Percentiles rank a stretch among this genome's conserved stretches.
These are phyloP conservation scores for Drosophila truncata DNA, from an alignment of 1,140 invertebrate species.

Conservation along the genomic window DNA sequence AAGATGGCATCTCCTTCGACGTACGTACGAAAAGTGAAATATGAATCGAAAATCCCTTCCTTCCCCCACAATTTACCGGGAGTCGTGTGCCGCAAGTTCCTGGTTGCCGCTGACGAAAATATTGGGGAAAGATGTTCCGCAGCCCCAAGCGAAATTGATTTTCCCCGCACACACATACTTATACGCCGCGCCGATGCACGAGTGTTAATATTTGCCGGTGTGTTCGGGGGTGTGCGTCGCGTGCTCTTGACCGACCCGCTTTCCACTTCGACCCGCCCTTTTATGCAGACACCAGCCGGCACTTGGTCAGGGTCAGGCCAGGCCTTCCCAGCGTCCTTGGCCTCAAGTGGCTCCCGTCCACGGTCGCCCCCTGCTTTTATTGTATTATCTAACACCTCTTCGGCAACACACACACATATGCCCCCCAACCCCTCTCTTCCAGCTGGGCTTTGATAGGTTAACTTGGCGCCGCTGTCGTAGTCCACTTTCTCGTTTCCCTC, in stretches of 20 bases:
- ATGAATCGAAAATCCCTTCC: slow-evolving; percentile 12
- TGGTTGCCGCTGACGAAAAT: slow-evolving; percentile 5
- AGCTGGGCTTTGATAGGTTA: slow-evolving; percentile 46
- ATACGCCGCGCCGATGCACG: background rate
- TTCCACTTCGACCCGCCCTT: slow-evolving; percentile 11
- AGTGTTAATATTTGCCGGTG: slow-evolving; percentile 12
- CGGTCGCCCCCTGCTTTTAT: slow-evolving; percentile 1
- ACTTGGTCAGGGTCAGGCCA: slow-evolving; percentile 46
- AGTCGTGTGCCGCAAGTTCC: slow-evolving; percentile 1
- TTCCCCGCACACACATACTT: slow-evolving; percentile 37
- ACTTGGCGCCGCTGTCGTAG: background rate
- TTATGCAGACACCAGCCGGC: slow-evolving; percentile 15
- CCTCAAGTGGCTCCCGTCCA: slow-evolving; percentile 27
- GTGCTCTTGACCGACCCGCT: slow-evolving; percentile 54
- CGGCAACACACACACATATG: background rate
- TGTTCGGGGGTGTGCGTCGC: slow-evolving; percentile 35
- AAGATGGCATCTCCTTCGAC: slow-evolving; percentile 90
- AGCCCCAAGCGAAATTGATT: slow-evolving; percentile 63
- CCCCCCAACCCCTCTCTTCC: background rate
- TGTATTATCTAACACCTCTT: slow-evolving; percentile 48
- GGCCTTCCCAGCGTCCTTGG: slow-evolving; percentile 28
- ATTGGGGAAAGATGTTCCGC: slow-evolving; percentile 34
- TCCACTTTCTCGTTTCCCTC: background rate
- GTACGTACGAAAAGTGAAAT: slow-evolving; percentile 86
- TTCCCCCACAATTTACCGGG: slow-evolving; percentile 8